These are phyloP conservation scores for Hololepta plana DNA, from an alignment of 2,888 invertebrate species.

Conservation along the genomic window DNA sequence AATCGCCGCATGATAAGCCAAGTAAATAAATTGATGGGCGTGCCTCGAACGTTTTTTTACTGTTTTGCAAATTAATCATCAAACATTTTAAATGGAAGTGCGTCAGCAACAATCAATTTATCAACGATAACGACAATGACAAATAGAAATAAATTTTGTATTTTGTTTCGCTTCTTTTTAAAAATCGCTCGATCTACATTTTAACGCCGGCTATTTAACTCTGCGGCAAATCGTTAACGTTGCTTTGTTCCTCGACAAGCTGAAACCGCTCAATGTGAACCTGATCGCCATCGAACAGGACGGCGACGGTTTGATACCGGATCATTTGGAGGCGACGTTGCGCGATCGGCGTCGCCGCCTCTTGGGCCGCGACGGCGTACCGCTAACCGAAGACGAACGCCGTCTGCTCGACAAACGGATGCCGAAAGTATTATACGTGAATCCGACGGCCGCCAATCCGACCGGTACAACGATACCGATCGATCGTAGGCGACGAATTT, in stretches of 20 bases:
- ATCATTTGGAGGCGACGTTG: conserved; percentile 36
- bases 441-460: conserved; percentile 63
- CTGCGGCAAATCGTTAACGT: conserved; percentile 4
- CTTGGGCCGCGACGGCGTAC: conserved; percentile 11
- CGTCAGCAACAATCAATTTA: too few relatives aligned
- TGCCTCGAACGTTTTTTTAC: too few relatives aligned
- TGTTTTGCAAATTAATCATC: too few relatives aligned
- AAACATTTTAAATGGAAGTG: too few relatives aligned
- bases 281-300: conserved; percentile 53
- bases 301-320: conserved; percentile 45
- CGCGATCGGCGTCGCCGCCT: conserved; percentile 31
- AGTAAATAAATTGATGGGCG: too few relatives aligned
- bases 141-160: too few relatives aligned
- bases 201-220: too few relatives aligned
- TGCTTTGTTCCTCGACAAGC: conserved; percentile 30
- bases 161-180: too few relatives aligned
- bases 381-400: conserved; percentile 18
- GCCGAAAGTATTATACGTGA: conserved; percentile 55
- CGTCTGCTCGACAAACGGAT: conserved; percentile 31
- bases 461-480: conserved; percentile 49
- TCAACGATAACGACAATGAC: too few relatives aligned
- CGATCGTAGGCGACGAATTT: conserved; percentile 47
- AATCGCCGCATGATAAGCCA: too few relatives aligned
- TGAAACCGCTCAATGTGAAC: conserved; percentile 46
- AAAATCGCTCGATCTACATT: too few relatives aligned